These are phyloP conservation scores for Hermatobates lingyangjiaoensis DNA, from an alignment of 1,140 invertebrate species.

Conservation along the genomic window DNA sequence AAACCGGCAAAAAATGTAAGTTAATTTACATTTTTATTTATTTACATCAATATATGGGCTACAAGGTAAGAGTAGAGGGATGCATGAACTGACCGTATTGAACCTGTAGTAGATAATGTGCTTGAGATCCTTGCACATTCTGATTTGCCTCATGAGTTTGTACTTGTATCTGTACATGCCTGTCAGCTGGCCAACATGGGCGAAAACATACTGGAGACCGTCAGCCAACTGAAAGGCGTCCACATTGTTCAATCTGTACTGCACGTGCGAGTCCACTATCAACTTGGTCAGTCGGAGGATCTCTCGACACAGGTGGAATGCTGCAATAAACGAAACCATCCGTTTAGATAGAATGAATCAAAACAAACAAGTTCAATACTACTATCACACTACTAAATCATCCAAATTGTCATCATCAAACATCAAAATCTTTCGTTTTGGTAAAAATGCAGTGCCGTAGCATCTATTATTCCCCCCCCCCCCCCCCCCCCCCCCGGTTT, in stretches of 20 bases:
- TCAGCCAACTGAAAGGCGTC: slow-evolving; percentile 98
- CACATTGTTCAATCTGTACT: slow-evolving; percentile 96
- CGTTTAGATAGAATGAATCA: no score
- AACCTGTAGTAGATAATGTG: slow-evolving; percentile 99
- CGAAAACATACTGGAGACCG: slow-evolving; percentile 98
- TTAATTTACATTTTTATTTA: no score
- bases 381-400: no score
- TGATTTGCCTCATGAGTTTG: slow-evolving; percentile 97
- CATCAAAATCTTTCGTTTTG: no score
- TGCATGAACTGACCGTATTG: slow-evolving; percentile 64
- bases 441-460: no score
- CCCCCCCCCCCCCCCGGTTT: no score
- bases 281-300: slow-evolving; percentile 93
- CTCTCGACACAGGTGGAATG: slow-evolving; percentile 97
- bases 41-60: no score
- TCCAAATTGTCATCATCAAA: no score
- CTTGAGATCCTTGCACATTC: slow-evolving; percentile 99
- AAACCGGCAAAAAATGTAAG: not conserved
- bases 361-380: no score
- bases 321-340: slow-evolving; percentile 29
- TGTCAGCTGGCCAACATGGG: slow-evolving; percentile 96
- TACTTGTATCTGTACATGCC: slow-evolving; percentile 99
- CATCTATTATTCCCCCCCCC: no score
- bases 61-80: not conserved
- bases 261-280: slow-evolving; percentile 97